A percentile compares a stretch with the other conserved stretches of the same genome.
phyloP scores from a whole-genome alignment of 2,888 invertebrate species.

The Falcaria lacertinaria region DNA sequence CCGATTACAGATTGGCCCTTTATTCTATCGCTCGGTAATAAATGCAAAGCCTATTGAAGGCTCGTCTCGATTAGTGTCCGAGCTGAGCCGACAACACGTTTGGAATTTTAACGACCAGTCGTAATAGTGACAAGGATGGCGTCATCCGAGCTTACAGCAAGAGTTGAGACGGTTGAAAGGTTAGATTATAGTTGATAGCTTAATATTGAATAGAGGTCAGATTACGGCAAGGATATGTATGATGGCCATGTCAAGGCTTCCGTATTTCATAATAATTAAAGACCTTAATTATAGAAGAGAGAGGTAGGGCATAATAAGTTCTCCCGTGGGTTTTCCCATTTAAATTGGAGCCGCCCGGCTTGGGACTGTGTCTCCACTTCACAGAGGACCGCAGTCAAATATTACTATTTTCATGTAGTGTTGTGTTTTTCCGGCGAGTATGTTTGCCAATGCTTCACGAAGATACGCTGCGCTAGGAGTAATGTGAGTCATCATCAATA shows the following conservation, averaged over 20 bases:
- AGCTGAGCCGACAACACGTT: not conserved
- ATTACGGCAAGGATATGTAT: not conserved
- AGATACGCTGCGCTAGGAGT: too few species aligned
- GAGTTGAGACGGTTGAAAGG: not conserved
- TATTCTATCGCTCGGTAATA: not conserved
- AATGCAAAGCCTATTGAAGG: constrained; percentile 2
- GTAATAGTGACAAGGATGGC: not conserved
- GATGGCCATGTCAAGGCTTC: not conserved
- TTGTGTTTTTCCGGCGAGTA: too few species aligned
- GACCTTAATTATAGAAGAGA: too few species aligned
- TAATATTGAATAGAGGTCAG: too few species aligned
- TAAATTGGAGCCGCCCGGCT: too few species aligned
- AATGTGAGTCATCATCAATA: too few species aligned
- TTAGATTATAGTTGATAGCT: not conserved
- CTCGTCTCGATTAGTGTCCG: not conserved
- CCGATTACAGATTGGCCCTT: constrained; percentile 1
- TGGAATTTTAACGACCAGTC: not conserved
- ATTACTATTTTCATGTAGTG: too few species aligned
- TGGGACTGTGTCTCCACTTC: too few species aligned
- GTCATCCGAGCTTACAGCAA: not conserved
- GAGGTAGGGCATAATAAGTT: too few species aligned
- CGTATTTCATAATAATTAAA: not conserved
- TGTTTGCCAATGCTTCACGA: too few species aligned
- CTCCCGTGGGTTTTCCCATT: too few species aligned
- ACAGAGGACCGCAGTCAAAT: too few species aligned